Percentiles rank a stretch among this genome's conserved stretches.
Evolutionary conservation across 2,888 invertebrate species (phyloP).

Genomic region (Drosophila birchii): DNA sequence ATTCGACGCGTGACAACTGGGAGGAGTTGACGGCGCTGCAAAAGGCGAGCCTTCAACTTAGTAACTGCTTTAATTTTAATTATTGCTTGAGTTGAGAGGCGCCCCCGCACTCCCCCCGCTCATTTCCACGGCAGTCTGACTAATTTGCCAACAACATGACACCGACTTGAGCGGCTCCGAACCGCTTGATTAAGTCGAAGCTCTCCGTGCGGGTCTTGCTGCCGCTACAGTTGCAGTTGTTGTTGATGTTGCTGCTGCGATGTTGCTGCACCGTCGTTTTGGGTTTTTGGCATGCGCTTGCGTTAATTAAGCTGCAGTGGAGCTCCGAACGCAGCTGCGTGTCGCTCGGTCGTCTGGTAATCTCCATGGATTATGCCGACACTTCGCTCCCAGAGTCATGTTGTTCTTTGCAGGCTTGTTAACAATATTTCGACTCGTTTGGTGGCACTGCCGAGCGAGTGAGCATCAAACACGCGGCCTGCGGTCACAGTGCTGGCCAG

Average conservation of each 20-base stretch:
- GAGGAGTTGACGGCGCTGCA: neutral
- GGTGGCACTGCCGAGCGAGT: conserved; percentile 16
- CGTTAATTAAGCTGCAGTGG: conserved; percentile 75
- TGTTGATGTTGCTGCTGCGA: conserved; percentile 5
- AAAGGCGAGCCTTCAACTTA: conserved; percentile 59
- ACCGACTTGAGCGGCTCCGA: conserved; percentile 55
- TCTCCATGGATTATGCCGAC: conserved; percentile 77
- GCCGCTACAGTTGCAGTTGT: conserved; percentile 16
- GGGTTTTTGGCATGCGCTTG: conserved; percentile 70
- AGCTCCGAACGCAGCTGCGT: conserved; percentile 47
- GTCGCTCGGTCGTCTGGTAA: conserved; percentile 68
- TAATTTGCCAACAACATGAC: conserved; percentile 77
- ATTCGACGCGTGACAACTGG: conserved; percentile 49
- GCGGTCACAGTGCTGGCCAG: conserved; percentile 58
- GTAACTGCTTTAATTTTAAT: conserved; percentile 75
- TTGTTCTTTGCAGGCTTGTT: conserved; percentile 75
- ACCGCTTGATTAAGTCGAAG: conserved; percentile 72
- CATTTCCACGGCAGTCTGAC: conserved; percentile 51
- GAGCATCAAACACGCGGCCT: conserved; percentile 64
- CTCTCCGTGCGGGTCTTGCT: conserved; percentile 49
- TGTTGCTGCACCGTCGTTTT: conserved; percentile 39
- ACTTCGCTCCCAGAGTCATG: conserved; percentile 70
- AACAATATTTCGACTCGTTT: conserved; percentile 74
- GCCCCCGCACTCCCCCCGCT: conserved; percentile 19
- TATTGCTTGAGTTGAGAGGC: conserved; percentile 54